Evolutionary conservation across 2,888 invertebrate genomes (phyloP).

Genomic region (Eurois occulta): DNA sequence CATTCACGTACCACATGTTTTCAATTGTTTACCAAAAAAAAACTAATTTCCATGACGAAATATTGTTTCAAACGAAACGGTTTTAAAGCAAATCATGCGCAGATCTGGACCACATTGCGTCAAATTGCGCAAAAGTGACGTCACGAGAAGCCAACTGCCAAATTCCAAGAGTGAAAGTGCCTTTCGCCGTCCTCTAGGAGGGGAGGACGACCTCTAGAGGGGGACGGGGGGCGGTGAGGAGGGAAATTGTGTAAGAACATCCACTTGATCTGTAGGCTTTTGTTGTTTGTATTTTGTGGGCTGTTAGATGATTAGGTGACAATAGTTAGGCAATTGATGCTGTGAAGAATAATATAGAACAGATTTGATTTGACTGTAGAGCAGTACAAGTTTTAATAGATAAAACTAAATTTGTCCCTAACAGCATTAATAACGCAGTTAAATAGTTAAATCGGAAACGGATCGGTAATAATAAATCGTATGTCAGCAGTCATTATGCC

Average conservation of each 20-base stretch:
- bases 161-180: conserved; percentile 89
- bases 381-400: neutral
- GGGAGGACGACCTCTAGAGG: conserved; percentile 81
- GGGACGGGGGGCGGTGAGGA: conserved; percentile 54
- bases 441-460: no score
- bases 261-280: conserved; percentile 69
- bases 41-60: conserved; percentile 42
- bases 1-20: conserved; percentile 21
- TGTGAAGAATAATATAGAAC: neutral
- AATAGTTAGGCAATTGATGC: conserved; percentile 3
- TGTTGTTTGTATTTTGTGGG: conserved; percentile 36
- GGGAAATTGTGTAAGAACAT: conserved; percentile 75
- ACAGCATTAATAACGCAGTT: neutral
- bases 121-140: conserved; percentile 88
- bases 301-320: neutral
- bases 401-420: neutral
- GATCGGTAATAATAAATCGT: no score
- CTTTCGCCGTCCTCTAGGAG: conserved; percentile 82
- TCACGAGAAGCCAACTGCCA: conserved; percentile 77
- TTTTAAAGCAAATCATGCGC: conserved; percentile 68
- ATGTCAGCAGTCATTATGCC: no score
- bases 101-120: conserved; percentile 80
- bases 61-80: conserved; percentile 52
- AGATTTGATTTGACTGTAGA: neutral
- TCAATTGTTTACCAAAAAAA: conserved; percentile 41